Evolutionary conservation across 2,797 vertebrate species (phyloP), one percentile per base, ranked within the genome.

Genomic region (Darevskia nairensis): DNA sequence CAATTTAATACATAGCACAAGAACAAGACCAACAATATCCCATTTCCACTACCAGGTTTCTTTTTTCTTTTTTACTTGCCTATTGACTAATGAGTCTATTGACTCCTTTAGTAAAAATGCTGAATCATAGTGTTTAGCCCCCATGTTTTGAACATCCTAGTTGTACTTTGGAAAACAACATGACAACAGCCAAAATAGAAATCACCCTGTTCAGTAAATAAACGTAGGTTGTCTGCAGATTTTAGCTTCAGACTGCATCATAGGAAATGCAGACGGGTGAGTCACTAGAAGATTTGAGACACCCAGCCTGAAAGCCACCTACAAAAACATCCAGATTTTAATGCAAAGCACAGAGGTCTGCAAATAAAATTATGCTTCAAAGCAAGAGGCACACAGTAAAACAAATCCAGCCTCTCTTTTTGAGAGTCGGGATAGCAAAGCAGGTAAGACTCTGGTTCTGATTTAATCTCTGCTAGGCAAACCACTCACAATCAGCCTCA

Each of bases 181-280:
- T 95, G 91, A 91, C 92, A 94, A 92, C 86, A 94, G 91, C 84
- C 94, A 95, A 93, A 91, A 94, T 68, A 95, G 89, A 91, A 90
- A 88, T 92, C 87, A 74, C 90, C 74, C 84, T 88, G 85, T 91
- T 89, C 85, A n/a, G 41, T 92, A 90, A 86, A 90, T 90, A 92
- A 93, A 89, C 90, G 89, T 82, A 1, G 64, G 0, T 74, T 87
- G 91, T 87, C 87, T 90, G 86, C 6, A 59, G 75, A 74, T 75
- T 27, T 41, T 76, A 92, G 78, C 91, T 74, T 86, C 87, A 90
- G 93, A 90, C 82, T 0, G 66, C 86, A 81, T 69, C 44, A 0
- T 94, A 94, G 95, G 82, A 46, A 89, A 11, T 92, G 92, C 89
- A 97, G 93, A 96, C 89, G 81, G 75, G 91, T 95, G 95, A 96